phyloP scores from a whole-genome alignment of 2,888 invertebrate genomes.

The Bombylius major region DNA sequence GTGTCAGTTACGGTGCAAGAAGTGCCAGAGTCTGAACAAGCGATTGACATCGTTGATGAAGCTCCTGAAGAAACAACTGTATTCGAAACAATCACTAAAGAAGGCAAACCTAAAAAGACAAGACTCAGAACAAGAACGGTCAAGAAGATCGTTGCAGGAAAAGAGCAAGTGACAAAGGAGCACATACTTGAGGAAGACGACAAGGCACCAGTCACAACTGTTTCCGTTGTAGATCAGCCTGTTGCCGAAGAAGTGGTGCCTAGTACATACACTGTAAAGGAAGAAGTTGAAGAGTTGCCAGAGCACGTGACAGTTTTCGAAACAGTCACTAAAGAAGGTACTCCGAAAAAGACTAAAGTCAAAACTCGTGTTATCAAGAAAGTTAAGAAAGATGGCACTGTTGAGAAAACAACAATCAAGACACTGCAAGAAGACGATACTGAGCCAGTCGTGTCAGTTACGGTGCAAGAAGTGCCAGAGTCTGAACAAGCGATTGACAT shows the following conservation, averaged over 20 bases:
- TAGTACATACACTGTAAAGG: not conserved
- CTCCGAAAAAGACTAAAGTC: conserved; percentile 22
- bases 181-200: conserved; percentile 26
- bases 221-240: conserved; percentile 10
- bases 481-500: conserved; percentile 15
- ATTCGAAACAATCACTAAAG: conserved; percentile 24
- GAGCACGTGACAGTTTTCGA: conserved; percentile 32
- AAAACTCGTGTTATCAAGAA: conserved; percentile 27
- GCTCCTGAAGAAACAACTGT: conserved; percentile 21
- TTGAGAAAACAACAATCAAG: conserved; percentile 20
- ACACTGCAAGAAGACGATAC: conserved; percentile 23
- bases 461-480: conserved; percentile 14
- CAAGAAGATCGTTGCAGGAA: conserved; percentile 17
- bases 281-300: conserved; percentile 8
- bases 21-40: conserved; percentile 17
- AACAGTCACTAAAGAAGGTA: conserved; percentile 31
- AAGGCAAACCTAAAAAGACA: conserved; percentile 28
- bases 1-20: conserved; percentile 23
- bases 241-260: not conserved
- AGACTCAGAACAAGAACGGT: conserved; percentile 22
- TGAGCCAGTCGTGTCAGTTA: conserved; percentile 22
- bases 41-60: conserved; percentile 11
- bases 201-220: conserved; percentile 29
- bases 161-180: conserved; percentile 25
- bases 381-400: conserved; percentile 15